Evolutionary conservation across 2,888 invertebrate species (phyloP).

Genomic region (Frankliniella intonsa): DNA sequence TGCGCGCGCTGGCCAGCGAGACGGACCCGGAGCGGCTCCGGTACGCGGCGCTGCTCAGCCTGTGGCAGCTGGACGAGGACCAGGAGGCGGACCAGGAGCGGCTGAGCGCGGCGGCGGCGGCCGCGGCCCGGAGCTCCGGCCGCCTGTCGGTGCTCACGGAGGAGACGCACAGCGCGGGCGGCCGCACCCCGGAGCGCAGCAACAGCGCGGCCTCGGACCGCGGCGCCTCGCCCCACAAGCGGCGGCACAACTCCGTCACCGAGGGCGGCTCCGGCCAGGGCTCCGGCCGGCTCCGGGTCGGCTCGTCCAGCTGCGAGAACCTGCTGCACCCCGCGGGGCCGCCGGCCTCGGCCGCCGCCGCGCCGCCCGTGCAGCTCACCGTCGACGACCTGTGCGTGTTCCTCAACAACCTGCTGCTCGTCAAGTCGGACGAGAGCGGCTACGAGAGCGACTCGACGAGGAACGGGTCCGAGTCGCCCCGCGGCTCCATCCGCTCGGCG

Average conservation of each 20-base stretch:
- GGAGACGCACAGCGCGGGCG: conserved; percentile 36
- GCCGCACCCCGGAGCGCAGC: conserved; percentile 4
- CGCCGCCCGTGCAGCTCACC: conserved; percentile 29
- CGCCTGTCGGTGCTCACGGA: conserved; percentile 41
- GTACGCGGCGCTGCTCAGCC: conserved; percentile 18
- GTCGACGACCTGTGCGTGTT: conserved; percentile 39
- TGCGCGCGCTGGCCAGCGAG: conserved; percentile 24
- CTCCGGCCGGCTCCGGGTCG: conserved; percentile 20
- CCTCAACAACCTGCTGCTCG: conserved; percentile 44
- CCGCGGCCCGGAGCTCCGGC: neutral
- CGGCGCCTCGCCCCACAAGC: neutral
- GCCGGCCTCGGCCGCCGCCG: neutral
- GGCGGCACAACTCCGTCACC: conserved; percentile 8
- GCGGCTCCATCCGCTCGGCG: conserved; percentile 44
- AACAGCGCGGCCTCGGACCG: conserved; percentile 20
- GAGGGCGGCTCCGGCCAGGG: neutral
- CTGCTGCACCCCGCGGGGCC: conserved; percentile 29
- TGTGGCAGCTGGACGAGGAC: conserved; percentile 21
- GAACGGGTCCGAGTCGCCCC: conserved; percentile 52
- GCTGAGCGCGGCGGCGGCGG: neutral
- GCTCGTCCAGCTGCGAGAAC: conserved; percentile 34
- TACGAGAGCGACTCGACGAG: conserved; percentile 58
- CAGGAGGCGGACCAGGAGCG: neutral
- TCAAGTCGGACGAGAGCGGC: conserved; percentile 55
- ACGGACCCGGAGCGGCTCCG: conserved; percentile 15